These are phyloP conservation scores for Eriocheir sinensis DNA, from an alignment of 1,140 invertebrate species.

Conservation along the genomic window DNA sequence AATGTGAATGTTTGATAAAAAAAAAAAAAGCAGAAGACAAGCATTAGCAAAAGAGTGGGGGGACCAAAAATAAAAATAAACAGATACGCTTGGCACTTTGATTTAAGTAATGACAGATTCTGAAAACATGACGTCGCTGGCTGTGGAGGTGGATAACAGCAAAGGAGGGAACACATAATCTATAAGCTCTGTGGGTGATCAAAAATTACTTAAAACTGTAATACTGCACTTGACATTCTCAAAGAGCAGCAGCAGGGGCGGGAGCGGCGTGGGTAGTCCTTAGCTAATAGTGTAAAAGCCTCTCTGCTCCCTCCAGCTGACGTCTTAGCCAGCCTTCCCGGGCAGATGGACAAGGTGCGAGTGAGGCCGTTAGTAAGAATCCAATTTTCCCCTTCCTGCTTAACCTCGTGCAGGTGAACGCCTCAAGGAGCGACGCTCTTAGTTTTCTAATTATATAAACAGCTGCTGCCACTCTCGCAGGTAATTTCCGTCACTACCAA, in stretches of 20 bases:
- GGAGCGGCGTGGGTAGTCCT: neutral
- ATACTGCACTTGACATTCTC: neutral
- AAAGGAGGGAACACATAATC: neutral
- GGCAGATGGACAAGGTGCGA: neutral
- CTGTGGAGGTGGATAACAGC: too few species aligned
- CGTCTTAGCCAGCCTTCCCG: neutral
- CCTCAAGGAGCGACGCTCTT: constrained; percentile 30
- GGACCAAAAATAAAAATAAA: too few species aligned
- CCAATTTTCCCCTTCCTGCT: constrained; percentile 44
- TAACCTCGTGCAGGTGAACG: neutral
- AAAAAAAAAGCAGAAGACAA: too few species aligned
- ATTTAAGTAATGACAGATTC: too few species aligned
- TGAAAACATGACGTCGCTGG: too few species aligned
- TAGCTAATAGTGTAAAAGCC: neutral
- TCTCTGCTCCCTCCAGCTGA: neutral
- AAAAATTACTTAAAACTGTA: neutral
- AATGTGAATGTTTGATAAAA: too few species aligned
- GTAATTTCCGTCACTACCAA: constrained; percentile 40
- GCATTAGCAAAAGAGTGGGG: too few species aligned
- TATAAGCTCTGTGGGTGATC: neutral
- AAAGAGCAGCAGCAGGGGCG: neutral
- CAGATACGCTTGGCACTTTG: too few species aligned
- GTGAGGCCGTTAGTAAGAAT: constrained; percentile 9
- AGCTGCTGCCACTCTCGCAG: constrained; percentile 38
- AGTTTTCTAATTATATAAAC: constrained; percentile 53